These are phyloP conservation scores for Schlechtendalia chinensis DNA, from an alignment of 1,140 invertebrate genomes.

Conservation along the genomic window DNA sequence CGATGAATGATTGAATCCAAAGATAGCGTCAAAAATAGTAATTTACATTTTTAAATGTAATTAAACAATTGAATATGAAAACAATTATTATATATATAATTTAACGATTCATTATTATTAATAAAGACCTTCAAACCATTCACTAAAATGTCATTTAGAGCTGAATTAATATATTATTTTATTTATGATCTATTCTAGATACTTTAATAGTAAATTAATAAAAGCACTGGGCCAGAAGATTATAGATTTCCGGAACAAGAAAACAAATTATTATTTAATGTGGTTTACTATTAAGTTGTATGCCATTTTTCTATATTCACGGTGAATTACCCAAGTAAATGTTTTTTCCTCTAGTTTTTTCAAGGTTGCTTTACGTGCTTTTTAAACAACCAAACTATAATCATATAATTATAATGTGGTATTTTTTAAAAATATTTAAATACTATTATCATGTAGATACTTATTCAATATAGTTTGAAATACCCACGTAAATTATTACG, in stretches of 20 bases:
- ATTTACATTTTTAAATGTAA: not conserved
- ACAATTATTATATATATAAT: not conserved
- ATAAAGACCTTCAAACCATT: slow-evolving; percentile 11
- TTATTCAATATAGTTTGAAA: not conserved
- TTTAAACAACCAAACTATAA: not conserved
- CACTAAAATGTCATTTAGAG: not conserved
- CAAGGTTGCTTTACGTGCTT: slow-evolving; percentile 18
- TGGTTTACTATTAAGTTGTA: slow-evolving; percentile 9
- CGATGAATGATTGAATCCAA: too few relatives aligned
- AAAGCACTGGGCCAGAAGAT: not conserved
- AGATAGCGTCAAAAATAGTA: too few relatives aligned
- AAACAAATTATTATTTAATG: slow-evolving; percentile 7
- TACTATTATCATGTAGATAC: not conserved
- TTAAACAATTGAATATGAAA: not conserved
- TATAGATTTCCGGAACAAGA: not conserved
- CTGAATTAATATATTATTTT: not conserved
- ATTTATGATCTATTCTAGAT: not conserved
- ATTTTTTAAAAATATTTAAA: not conserved
- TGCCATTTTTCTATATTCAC: slow-evolving; percentile 1
- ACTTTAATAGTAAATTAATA: not conserved
- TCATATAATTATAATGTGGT: too few relatives aligned
- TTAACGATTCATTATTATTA: not conserved
- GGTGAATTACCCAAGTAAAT: slow-evolving; percentile 38
- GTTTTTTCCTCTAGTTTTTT: not conserved
- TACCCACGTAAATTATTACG: too few relatives aligned